Percentiles rank a stretch among this genome's conserved stretches.
These are phyloP conservation scores for Epicauta chinensis DNA, from an alignment of 1,140 invertebrate genomes.

Conservation along the genomic window DNA sequence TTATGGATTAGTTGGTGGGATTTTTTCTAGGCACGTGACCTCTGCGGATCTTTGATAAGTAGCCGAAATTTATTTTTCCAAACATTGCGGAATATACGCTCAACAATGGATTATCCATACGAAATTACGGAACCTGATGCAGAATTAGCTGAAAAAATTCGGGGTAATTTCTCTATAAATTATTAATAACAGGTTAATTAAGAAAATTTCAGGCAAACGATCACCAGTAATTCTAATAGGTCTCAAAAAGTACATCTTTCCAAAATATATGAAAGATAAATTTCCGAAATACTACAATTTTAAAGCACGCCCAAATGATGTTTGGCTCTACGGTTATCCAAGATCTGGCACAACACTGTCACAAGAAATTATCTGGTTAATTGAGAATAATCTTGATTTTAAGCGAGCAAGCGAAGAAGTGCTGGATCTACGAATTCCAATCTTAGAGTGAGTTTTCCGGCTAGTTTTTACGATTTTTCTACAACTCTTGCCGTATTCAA, in stretches of 20 bases:
- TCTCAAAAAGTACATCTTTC: slow-evolving; percentile 62
- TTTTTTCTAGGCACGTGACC: too few species aligned
- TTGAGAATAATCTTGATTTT: slow-evolving; percentile 63
- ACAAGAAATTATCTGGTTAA: slow-evolving; percentile 69
- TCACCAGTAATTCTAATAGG: slow-evolving; percentile 45
- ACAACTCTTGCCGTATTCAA: too few species aligned
- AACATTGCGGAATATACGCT: too few species aligned
- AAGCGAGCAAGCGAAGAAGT: slow-evolving; percentile 47
- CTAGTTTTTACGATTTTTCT: too few species aligned
- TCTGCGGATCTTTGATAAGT: too few species aligned
- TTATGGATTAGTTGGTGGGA: too few species aligned
- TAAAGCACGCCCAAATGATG: slow-evolving; percentile 45
- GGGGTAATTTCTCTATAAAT: too few species aligned
- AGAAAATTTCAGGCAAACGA: not conserved
- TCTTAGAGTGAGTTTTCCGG: slow-evolving; percentile 40
- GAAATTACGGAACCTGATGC: not conserved
- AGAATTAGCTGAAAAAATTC: not conserved
- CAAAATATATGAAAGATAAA: slow-evolving; percentile 52
- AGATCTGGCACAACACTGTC: slow-evolving; percentile 70
- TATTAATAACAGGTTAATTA: too few species aligned
- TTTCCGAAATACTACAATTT: slow-evolving; percentile 47
- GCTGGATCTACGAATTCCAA: slow-evolving; percentile 39
- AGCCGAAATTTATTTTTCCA: too few species aligned
- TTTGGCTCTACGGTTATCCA: slow-evolving; percentile 68
- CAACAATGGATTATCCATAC: not conserved